These are phyloP conservation scores for Conops quadrifasciatus DNA, from an alignment of 2,888 invertebrate species.

Conservation along the genomic window DNA sequence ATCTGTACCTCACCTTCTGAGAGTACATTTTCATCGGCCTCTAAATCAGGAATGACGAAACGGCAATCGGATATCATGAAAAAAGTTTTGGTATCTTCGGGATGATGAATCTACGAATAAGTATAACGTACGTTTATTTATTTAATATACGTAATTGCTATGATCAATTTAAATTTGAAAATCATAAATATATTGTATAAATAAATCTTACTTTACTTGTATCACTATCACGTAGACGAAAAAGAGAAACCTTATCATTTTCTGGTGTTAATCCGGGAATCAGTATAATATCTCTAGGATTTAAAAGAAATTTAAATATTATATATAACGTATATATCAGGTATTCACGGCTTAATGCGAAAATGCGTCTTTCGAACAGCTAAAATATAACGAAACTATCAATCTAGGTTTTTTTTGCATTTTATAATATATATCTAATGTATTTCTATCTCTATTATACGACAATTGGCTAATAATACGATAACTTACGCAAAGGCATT, in stretches of 20 bases:
- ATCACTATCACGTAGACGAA: conserved; percentile 70
- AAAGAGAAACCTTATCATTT: conserved; percentile 69
- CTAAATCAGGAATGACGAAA: conserved; percentile 50
- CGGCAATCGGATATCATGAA: conserved; percentile 78
- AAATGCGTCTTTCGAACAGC: background rate
- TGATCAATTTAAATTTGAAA: background rate
- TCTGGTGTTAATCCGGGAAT: conserved; percentile 42
- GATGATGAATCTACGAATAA: conserved; percentile 68
- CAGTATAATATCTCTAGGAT: conserved; percentile 38
- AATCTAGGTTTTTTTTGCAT: background rate
- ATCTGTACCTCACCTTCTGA: conserved; percentile 73
- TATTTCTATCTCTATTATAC: background rate
- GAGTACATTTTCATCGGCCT: conserved; percentile 40
- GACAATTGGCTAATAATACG: background rate
- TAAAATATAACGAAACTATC: background rate
- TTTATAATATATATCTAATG: too few species aligned
- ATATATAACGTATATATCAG: too few species aligned
- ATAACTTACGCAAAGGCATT: conserved; percentile 55
- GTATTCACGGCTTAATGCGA: too few species aligned
- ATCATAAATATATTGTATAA: background rate
- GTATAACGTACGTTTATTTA: too few species aligned
- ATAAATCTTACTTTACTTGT: conserved; percentile 64
- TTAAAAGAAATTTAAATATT: background rate
- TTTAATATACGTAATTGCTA: background rate
- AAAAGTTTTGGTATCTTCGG: conserved; percentile 74